These are phyloP conservation scores for Habroteleia sp. DNA, from an alignment of 2,888 invertebrate species.

Conservation along the genomic window DNA sequence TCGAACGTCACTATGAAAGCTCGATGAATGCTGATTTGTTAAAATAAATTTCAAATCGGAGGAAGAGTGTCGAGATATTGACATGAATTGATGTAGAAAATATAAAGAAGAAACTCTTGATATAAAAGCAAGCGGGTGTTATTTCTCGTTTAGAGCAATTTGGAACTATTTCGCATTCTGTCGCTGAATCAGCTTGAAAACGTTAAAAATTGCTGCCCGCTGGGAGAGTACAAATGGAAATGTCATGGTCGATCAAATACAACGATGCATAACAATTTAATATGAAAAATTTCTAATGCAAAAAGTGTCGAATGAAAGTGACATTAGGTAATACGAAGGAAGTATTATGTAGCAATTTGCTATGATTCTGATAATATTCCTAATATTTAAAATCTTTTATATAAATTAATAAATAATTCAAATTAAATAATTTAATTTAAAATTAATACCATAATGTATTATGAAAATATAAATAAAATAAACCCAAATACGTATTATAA, in stretches of 20 bases:
- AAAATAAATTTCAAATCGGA: constrained; percentile 26
- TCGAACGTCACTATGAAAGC: constrained; percentile 23
- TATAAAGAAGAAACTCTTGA: not conserved
- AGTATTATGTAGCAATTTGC: no score
- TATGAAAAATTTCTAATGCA: no score
- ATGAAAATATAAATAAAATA: no score
- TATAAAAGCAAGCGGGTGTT: constrained; percentile 19
- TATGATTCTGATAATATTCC: no score
- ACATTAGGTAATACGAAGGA: no score
- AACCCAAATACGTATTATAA: no score
- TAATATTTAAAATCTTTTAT: no score
- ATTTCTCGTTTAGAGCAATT: constrained; percentile 29
- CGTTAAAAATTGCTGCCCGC: constrained; percentile 4
- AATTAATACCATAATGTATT: no score
- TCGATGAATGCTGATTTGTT: constrained; percentile 47
- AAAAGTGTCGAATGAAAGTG: no score
- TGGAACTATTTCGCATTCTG: constrained; percentile 7
- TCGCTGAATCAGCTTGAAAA: constrained; percentile 1
- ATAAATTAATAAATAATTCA: no score
- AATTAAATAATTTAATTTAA: no score
- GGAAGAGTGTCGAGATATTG: constrained; percentile 10
- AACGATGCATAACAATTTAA: not conserved
- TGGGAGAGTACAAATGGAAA: constrained; percentile 30
- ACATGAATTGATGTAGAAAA: constrained; percentile 18
- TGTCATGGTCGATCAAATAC: constrained; percentile 3